Evolutionary conservation across 2,113 vertebrate species (phyloP).

Genomic region (Lasiurus borealis): DNA sequence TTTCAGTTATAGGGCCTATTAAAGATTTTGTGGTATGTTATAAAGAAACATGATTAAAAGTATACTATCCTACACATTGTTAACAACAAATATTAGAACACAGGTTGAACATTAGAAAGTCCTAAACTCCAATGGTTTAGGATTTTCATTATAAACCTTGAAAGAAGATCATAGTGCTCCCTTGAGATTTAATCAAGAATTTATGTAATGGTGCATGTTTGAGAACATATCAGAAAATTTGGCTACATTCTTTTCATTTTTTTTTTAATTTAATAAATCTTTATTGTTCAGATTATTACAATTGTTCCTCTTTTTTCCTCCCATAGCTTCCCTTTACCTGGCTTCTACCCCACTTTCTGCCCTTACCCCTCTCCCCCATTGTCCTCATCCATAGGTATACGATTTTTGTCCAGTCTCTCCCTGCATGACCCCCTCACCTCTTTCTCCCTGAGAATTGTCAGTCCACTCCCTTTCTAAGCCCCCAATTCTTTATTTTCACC

Average conservation of each 20-base stretch:
- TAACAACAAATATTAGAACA: conserved; percentile 44
- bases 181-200: conserved; percentile 11
- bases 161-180: neutral
- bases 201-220: conserved; percentile 38
- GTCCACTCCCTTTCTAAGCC: no score
- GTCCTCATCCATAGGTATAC: no score
- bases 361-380: no score
- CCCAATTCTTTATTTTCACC: no score
- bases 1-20: neutral
- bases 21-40: neutral
- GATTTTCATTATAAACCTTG: neutral
- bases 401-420: no score
- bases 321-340: no score
- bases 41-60: neutral
- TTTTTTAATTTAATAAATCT: no score
- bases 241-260: neutral
- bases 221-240: conserved; percentile 24
- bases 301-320: no score
- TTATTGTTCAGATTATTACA: no score
- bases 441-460: no score
- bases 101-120: neutral
- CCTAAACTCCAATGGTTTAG: neutral
- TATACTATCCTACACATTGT: neutral
- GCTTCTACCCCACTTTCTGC: no score
- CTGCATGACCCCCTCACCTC: no score